Base-by-base conservation (phyloP, 1,140 invertebrate genomes). In the Mercenaria mercenaria region DNA sequence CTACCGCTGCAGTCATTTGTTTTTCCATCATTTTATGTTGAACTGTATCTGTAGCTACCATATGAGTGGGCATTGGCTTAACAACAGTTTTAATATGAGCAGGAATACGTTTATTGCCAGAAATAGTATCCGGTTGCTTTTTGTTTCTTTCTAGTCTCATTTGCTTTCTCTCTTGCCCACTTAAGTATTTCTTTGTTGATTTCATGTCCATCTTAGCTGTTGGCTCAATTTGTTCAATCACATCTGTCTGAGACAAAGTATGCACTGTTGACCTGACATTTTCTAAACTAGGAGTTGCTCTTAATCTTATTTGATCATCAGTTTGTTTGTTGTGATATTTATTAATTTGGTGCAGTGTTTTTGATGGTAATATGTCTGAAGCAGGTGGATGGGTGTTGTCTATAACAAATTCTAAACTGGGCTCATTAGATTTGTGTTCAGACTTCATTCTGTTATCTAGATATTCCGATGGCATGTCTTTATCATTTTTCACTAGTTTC, bases 251-350 rank as follows among this genome's bases (percentile, higher is more conserved):
- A 34, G 47, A 34, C 23, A 52, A 6, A 26, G 47, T 52, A 34
- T 56, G 76, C 15, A 79, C 29, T 23, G 76, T 79, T 34, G 76
- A 79, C 29, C 20, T 79, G 0, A 79, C 76, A 52, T 79, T 52
- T 52, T 79, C 76, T 34, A 79, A 52, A 52, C 18, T 32, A 6
- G 76, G 47, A 18, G 76, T 79, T 20, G 10, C 50, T 34, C 76
- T 52, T 20, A 52, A 26, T 15, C 37, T 3, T 26, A 52, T 79
- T 26, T 37, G 11, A 13, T 79, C 43, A 15, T 56, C 29, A 37
- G 26, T 52, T 37, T 32, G 32, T 18, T 79, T 20, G 13, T 79
- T 50, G 11, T 59, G 34, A 29, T 26, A 2, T 4, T 56, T 18
- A 56, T 34, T 50, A 4, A 52, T 79, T 32, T 23, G 15, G 1